Conservation (phyloP, 2,797 vertebrate genomes). For the Acomys russatus region DNA sequence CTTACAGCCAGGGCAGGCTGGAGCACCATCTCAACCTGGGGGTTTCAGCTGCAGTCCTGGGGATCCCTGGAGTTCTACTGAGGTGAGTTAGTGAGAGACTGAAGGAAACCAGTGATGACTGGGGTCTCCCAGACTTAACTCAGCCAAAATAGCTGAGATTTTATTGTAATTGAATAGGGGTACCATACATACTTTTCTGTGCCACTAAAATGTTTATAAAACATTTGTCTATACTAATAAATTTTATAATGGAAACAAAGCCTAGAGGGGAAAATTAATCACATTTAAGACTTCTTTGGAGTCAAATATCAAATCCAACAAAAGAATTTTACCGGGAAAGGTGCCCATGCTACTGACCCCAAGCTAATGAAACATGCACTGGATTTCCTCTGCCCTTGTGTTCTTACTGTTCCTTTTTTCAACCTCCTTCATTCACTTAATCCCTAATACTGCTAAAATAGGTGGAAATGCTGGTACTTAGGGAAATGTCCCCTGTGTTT, state of each 20-base stretch:
- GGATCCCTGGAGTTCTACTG: not conserved
- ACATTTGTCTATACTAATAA: slow-evolving; percentile 43
- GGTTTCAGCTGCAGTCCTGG: not conserved
- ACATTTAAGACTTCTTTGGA: slow-evolving; percentile 62
- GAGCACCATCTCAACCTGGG: not conserved
- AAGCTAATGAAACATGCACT: slow-evolving; percentile 9
- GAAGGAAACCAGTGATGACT: not conserved
- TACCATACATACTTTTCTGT: slow-evolving; percentile 8
- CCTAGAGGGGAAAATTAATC: slow-evolving; percentile 39
- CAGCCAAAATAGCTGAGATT: not conserved
- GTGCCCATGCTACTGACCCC: not conserved
- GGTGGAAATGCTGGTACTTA: not conserved
- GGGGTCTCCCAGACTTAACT: too few species aligned
- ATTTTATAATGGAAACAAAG: slow-evolving; percentile 66
- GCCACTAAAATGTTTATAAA: slow-evolving; percentile 52
- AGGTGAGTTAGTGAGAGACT: not conserved
- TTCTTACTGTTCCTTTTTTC: not conserved
- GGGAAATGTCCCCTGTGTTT: not conserved
- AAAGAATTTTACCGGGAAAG: slow-evolving; percentile 55
- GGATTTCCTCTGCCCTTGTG: not conserved
- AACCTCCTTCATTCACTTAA: not conserved
- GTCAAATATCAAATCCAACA: slow-evolving; percentile 45
- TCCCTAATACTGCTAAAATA: not conserved
- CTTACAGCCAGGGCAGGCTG: not conserved
- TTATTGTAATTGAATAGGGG: not conserved